Base-by-base conservation (phyloP, 2,888 invertebrate genomes). In the Hetaerina titia region DNA sequence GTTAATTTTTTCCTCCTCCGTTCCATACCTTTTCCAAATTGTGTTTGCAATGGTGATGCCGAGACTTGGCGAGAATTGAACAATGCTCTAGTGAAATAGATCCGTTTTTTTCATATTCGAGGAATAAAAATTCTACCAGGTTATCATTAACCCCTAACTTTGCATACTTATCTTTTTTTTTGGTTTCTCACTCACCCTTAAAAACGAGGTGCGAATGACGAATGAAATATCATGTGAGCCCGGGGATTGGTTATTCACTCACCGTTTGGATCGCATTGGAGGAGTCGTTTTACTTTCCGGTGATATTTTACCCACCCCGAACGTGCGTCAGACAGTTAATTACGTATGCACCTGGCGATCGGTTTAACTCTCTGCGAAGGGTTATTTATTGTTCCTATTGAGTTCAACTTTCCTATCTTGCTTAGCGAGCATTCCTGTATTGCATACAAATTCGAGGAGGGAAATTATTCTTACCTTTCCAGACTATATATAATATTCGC, bases 31-130 rank as follows among this genome's bases (percentile, higher is more conserved):
- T n/a, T 6, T 57, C 89, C 9, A 56, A 56, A 57, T 89, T 89
- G 89, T 89, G 89, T 89, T 89, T 89, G 58, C 89, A 7, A 57
- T n/a, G 56, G 57, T 89, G 81, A 81, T 81, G 81, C 81, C 81
- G 81, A 81, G 25, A 81, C 81, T 81, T 81, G 31, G 81, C 81
- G 81, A 31, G 81, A 15, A 31, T 13, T 81, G 81, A 31, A 31
- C 81, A 31, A 31, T 81, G 81, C 15, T 2, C 81, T 31, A 31
- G 81, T 25, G 81, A 81, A 81, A 81, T 31, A 81, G 81, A 81
- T 22, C 31, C 15, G 15, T 31, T 81, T 81, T 81, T 31, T 31
- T 15, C 11, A 25, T 81, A 31, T 15, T 31, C 11, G 31, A 81
- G 31, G 31, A 25, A 81, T 25, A 81, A 81, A 81, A 31, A 81